Conservation (phyloP, 2,797 vertebrate genomes). For the Urocyon cinereoargenteus region DNA sequence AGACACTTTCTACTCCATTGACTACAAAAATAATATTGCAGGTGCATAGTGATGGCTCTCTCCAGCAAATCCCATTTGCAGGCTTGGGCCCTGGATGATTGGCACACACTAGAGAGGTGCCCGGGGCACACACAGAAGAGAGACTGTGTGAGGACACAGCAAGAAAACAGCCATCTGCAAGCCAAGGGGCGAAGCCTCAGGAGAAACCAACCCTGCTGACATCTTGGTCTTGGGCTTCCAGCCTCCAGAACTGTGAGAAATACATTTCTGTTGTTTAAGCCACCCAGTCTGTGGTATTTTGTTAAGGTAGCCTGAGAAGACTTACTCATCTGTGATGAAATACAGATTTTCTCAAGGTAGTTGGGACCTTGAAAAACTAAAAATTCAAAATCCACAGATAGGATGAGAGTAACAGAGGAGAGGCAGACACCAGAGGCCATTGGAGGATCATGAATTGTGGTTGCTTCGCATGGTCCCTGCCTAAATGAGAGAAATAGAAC, state of each 20-base stretch:
- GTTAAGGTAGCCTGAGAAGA: background rate
- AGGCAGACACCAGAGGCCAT: fast-evolving
- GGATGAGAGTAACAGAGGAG: background rate
- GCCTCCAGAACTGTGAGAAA: background rate
- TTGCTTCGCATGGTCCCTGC: background rate
- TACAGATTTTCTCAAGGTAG: background rate
- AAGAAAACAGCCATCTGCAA: background rate
- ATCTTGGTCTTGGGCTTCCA: background rate
- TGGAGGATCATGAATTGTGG: background rate
- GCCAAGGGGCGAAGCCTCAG: background rate
- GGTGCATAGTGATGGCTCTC: slow-evolving; percentile 42
- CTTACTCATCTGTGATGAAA: background rate
- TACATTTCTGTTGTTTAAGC: background rate
- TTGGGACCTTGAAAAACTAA: background rate
- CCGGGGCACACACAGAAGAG: background rate
- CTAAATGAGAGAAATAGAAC: background rate
- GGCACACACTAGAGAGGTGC: background rate
- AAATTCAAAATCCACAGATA: background rate
- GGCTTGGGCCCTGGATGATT: background rate
- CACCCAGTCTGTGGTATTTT: background rate
- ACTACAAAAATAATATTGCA: slow-evolving; percentile 75
- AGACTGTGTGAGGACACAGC: background rate
- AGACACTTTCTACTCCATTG: slow-evolving; percentile 82
- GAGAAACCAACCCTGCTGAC: background rate
- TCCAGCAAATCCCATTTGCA: background rate